These are phyloP conservation scores for Anastrepha obliqua DNA, from an alignment of 1,140 invertebrate genomes.

Conservation along the genomic window DNA sequence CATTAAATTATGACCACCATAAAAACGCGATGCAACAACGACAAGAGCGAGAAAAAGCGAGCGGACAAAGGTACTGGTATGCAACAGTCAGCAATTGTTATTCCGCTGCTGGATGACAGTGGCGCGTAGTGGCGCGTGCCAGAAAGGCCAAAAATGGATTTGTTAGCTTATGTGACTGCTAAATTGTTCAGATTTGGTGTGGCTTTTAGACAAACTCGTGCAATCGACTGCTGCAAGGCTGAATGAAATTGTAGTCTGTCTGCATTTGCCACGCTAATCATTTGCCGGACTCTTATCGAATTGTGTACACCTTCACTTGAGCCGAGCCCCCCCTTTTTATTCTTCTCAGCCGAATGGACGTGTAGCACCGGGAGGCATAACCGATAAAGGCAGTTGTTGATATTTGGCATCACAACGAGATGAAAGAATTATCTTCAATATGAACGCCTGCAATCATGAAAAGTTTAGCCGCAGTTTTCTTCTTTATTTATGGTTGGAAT, in stretches of 20 bases:
- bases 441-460: too few species aligned
- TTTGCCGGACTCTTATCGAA: background rate
- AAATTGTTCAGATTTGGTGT: background rate
- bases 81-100: background rate
- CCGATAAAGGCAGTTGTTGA: too few species aligned
- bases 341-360: background rate
- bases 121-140: constrained; percentile 43
- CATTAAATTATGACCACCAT: constrained; percentile 50
- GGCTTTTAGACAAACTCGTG: background rate
- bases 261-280: background rate
- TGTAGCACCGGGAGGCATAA: background rate
- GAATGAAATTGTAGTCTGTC: background rate
- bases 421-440: too few species aligned
- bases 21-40: constrained; percentile 18
- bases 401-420: too few species aligned
- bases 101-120: background rate
- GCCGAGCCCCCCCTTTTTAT: background rate
- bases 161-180: constrained; percentile 3
- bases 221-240: background rate
- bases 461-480: too few species aligned
- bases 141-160: constrained; percentile 41
- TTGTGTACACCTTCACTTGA: background rate
- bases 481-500: too few species aligned
- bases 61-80: background rate
- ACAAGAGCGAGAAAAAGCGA: background rate